Conservation (phyloP, 2,888 invertebrate species). For the Apamea sordens region DNA sequence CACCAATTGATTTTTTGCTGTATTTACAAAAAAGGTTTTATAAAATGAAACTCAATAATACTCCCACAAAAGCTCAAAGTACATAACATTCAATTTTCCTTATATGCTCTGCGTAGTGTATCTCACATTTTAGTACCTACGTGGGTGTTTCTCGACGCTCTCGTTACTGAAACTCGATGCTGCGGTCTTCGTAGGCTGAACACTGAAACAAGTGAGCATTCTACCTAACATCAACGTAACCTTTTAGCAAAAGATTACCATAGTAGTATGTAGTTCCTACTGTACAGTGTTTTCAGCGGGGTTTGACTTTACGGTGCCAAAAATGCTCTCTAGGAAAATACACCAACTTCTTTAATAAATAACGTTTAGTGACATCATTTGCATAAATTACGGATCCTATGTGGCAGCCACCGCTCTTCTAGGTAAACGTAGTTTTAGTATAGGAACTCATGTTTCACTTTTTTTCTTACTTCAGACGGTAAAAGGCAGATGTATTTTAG, state of each 20-base stretch:
- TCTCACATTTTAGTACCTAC: slow-evolving; percentile 5
- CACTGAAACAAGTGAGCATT: background rate
- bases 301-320: background rate
- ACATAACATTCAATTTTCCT: slow-evolving; percentile 4
- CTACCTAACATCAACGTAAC: slow-evolving; percentile 3
- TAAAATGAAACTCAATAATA: background rate
- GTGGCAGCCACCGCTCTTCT: background rate
- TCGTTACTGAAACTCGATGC: slow-evolving; percentile 20
- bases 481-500: too few relatives aligned
- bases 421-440: background rate
- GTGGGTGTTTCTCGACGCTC: slow-evolving; percentile 28
- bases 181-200: slow-evolving; percentile 31
- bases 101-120: background rate
- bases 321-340: background rate
- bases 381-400: background rate
- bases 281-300: background rate
- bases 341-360: background rate
- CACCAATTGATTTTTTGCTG: too few relatives aligned
- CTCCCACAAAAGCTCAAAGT: background rate
- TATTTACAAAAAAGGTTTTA: background rate
- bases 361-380: background rate
- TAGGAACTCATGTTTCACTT: background rate
- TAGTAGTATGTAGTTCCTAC: background rate
- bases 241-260: background rate
- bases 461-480: background rate